Conservation (phyloP, 2,888 invertebrate genomes). For the Parascotia fuliginaria region DNA sequence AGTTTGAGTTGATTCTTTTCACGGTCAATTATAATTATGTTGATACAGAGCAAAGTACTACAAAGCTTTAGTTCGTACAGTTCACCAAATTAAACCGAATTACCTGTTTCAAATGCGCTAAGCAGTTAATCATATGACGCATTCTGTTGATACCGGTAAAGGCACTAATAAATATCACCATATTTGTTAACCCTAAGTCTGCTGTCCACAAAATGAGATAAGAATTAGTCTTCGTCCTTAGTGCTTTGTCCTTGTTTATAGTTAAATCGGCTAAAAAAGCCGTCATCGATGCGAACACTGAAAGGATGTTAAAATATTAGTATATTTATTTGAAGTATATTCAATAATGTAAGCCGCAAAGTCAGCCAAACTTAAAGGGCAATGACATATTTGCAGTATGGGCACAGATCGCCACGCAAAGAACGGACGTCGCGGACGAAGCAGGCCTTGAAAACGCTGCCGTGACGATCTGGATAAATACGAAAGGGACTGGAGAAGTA, state of each 20-base stretch:
- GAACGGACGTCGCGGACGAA: too few species aligned
- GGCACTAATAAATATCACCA: constrained; percentile 17
- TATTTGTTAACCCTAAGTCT: constrained; percentile 17
- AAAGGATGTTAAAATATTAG: not conserved
- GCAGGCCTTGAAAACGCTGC: too few species aligned
- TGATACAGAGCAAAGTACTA: too few species aligned
- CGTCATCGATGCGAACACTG: constrained; percentile 12
- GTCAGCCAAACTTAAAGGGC: too few species aligned
- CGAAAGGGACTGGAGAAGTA: too few species aligned
- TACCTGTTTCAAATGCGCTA: not conserved
- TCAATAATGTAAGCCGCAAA: too few species aligned
- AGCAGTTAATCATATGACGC: not conserved
- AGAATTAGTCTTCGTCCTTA: constrained; percentile 8
- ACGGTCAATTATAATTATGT: too few species aligned
- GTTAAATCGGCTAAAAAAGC: constrained; percentile 20
- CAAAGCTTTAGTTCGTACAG: not conserved
- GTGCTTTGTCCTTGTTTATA: constrained; percentile 11
- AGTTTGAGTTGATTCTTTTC: too few species aligned
- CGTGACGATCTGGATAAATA: too few species aligned
- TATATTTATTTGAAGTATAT: not conserved
- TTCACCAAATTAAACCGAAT: not conserved
- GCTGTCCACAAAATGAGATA: constrained; percentile 25
- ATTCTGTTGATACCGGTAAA: constrained; percentile 34
- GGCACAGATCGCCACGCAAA: too few species aligned
- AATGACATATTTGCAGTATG: too few species aligned